These are phyloP conservation scores for Microchirus variegatus DNA, from an alignment of 2,797 vertebrate species.

Conservation along the genomic window DNA sequence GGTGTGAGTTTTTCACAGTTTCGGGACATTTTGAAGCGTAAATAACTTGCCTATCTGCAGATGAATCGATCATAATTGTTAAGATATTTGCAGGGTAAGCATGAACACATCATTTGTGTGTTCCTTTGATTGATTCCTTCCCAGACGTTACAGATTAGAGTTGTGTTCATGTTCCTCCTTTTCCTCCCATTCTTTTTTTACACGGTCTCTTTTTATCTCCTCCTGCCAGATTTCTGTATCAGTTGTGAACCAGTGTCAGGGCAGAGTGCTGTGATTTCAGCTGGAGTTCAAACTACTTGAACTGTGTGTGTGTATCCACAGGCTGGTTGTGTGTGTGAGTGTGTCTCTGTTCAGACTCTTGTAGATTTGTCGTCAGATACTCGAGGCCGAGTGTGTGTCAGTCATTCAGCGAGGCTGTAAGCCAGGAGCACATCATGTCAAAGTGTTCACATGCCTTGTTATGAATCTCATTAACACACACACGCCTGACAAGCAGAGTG, in stretches of 20 bases:
- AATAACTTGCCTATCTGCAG: no score
- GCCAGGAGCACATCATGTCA: constrained; percentile 45
- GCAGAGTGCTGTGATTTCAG: constrained; percentile 57
- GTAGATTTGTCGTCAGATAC: constrained; percentile 67
- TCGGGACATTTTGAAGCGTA: no score
- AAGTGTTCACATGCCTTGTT: constrained; percentile 46
- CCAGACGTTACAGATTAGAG: background rate
- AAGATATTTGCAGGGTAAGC: no score
- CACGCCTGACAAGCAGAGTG: constrained; percentile 17
- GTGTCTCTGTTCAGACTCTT: constrained; percentile 27
- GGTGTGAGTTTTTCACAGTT: no score
- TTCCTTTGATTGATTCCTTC: background rate
- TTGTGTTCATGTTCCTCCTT: background rate
- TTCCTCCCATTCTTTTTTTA: background rate
- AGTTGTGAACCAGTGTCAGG: constrained; percentile 31
- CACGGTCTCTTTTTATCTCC: background rate
- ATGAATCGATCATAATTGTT: no score
- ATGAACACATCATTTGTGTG: no score
- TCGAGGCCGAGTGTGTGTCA: constrained; percentile 46
- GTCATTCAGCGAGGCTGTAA: constrained; percentile 55
- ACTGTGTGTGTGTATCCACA: constrained; percentile 5
- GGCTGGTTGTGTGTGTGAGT: background rate
- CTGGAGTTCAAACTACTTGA: constrained; percentile 65
- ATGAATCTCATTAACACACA: constrained; percentile 50
- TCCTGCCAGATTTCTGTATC: constrained; percentile 54